Conservation (phyloP, 2,888 invertebrate genomes). For the Octonoba sinensis region DNA sequence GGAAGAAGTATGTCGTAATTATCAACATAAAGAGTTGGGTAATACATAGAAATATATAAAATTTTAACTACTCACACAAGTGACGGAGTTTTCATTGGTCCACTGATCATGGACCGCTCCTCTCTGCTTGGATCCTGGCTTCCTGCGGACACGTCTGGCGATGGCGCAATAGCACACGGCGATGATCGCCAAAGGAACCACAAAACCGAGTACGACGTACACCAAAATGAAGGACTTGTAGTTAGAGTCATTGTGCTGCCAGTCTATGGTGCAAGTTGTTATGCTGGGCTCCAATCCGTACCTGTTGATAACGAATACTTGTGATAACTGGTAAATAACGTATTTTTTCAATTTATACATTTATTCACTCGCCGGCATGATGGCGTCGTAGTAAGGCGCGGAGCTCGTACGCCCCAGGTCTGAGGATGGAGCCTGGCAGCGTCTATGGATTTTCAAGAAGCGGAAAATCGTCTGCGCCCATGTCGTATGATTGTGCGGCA, state of each 20-base stretch:
- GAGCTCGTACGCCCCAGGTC: no score
- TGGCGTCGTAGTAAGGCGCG: no score
- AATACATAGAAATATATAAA: no score
- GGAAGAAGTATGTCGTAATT: no score
- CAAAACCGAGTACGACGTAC: slow-evolving; percentile 67
- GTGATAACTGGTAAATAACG: no score
- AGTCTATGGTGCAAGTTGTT: slow-evolving; percentile 69
- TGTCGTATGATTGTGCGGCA: no score
- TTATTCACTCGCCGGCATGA: no score
- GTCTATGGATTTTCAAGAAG: no score
- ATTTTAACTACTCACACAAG: slow-evolving; percentile 58
- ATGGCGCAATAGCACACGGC: slow-evolving; percentile 54
- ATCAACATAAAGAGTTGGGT: no score
- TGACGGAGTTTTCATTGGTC: slow-evolving; percentile 66
- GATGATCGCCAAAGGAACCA: slow-evolving; percentile 66
- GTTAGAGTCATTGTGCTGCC: slow-evolving; percentile 67
- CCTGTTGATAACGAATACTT: slow-evolving; percentile 44
- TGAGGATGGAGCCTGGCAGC: no score
- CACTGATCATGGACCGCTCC: slow-evolving; percentile 62
- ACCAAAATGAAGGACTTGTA: slow-evolving; percentile 68
- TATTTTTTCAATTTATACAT: no score
- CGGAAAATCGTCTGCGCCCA: no score
- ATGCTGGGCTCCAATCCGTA: slow-evolving; percentile 68
- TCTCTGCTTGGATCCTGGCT: slow-evolving; percentile 64
- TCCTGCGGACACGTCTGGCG: slow-evolving; percentile 61